These are phyloP conservation scores for Sitta europaea DNA, from an alignment of 2,113 vertebrate species.

Conservation along the genomic window DNA sequence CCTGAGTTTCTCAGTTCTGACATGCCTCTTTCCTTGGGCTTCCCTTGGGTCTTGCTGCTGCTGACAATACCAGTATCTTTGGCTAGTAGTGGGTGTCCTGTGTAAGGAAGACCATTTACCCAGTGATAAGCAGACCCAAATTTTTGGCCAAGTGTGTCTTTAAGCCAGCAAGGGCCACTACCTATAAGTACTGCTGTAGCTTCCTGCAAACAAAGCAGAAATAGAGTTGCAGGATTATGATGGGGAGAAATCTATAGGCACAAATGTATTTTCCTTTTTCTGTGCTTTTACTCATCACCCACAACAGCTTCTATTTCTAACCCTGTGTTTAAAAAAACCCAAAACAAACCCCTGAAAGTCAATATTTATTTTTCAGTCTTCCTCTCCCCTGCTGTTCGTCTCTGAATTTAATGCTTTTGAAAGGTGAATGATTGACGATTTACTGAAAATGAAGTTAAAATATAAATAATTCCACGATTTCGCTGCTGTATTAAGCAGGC, in stretches of 20 bases:
- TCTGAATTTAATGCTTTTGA: constrained; percentile 54
- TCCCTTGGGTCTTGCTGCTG: not conserved
- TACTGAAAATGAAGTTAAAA: constrained; percentile 49
- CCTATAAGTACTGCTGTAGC: not conserved
- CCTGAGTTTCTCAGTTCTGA: not conserved
- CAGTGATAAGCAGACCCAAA: not conserved
- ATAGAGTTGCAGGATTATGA: not conserved
- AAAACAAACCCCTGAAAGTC: constrained; percentile 46
- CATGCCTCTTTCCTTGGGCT: not conserved
- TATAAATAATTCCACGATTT: constrained; percentile 52
- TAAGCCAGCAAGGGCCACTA: not conserved
- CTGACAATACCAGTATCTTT: not conserved
- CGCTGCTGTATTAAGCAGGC: constrained; percentile 35
- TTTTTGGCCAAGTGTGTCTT: not conserved
- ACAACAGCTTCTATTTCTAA: not conserved
- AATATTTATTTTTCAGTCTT: constrained; percentile 47
- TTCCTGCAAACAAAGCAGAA: not conserved
- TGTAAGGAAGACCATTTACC: not conserved
- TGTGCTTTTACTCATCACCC: not conserved
- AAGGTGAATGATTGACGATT: constrained; percentile 57
- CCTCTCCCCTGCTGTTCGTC: not conserved
- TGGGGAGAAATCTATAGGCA: not conserved
- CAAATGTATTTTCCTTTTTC: not conserved
- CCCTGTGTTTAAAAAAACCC: not conserved
- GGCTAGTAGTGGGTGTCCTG: not conserved